phyloP scores from a whole-genome alignment of 2,888 invertebrate genomes.

The Lomographa bimaculata region DNA sequence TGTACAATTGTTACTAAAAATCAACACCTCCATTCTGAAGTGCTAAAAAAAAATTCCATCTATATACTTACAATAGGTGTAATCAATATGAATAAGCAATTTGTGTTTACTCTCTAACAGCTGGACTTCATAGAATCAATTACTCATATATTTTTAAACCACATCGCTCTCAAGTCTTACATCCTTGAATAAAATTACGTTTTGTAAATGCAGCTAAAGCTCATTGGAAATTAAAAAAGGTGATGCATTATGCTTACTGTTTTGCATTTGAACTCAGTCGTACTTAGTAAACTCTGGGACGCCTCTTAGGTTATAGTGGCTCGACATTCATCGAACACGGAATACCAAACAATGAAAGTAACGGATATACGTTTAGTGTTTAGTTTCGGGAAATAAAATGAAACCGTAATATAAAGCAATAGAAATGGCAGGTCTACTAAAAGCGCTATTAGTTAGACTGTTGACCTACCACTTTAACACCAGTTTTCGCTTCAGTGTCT shows the following conservation, averaged over 20 bases:
- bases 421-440: too few relatives aligned
- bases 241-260: slow-evolving; percentile 17
- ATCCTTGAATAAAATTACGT: slow-evolving; percentile 15
- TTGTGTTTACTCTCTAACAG: slow-evolving; percentile 26
- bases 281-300: slow-evolving; percentile 46
- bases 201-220: slow-evolving; percentile 23
- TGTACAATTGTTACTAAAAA: too few relatives aligned
- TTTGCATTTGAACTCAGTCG: slow-evolving; percentile 29
- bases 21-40: too few relatives aligned
- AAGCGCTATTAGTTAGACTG: too few relatives aligned
- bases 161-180: slow-evolving; percentile 7
- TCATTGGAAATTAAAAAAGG: slow-evolving; percentile 23
- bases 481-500: too few relatives aligned
- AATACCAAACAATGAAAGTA: slow-evolving; percentile 4
- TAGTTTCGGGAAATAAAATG: too few relatives aligned
- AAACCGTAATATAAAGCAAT: too few relatives aligned
- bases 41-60: too few relatives aligned
- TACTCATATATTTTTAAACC: too few relatives aligned
- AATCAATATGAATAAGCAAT: too few relatives aligned
- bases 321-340: slow-evolving; percentile 14
- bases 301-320: slow-evolving; percentile 56
- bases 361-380: slow-evolving; percentile 13
- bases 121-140: slow-evolving; percentile 14
- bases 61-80: too few relatives aligned
- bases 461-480: too few relatives aligned